These are phyloP conservation scores for Nyctereutes procyonoides DNA, from an alignment of 2,113 vertebrate genomes.

Conservation along the genomic window DNA sequence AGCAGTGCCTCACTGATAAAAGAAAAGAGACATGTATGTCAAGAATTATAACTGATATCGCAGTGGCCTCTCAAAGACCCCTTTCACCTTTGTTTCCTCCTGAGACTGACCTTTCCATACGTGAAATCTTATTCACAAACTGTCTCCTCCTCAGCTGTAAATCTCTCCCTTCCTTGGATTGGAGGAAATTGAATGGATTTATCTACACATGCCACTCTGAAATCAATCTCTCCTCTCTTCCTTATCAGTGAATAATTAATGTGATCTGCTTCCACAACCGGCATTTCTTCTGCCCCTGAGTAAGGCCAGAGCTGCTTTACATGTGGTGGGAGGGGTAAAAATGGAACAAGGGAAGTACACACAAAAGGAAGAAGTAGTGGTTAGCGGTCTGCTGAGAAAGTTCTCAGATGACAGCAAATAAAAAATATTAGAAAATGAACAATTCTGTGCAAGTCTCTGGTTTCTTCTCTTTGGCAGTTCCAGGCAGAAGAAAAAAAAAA, in stretches of 20 bases:
- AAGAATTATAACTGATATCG: background rate
- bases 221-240: background rate
- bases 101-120: background rate
- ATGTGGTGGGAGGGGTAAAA: background rate
- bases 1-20: background rate
- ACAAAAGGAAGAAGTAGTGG: conserved; percentile 58
- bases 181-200: background rate
- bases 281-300: background rate
- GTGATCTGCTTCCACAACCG: background rate
- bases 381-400: conserved; percentile 51
- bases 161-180: background rate
- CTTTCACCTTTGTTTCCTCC: background rate
- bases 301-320: conserved; percentile 22
- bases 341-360: background rate
- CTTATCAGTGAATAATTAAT: background rate
- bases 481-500: background rate
- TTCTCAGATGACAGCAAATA: background rate
- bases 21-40: background rate
- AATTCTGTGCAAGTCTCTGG: background rate
- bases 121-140: background rate
- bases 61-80: background rate
- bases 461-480: background rate
- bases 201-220: background rate
- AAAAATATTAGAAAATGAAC: conserved; percentile 3
- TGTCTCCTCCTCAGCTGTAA: background rate